A percentile compares a stretch with the other conserved stretches of the same genome.
phyloP scores from a whole-genome alignment of 1,140 invertebrate genomes.

The Forficula auricularia region DNA sequence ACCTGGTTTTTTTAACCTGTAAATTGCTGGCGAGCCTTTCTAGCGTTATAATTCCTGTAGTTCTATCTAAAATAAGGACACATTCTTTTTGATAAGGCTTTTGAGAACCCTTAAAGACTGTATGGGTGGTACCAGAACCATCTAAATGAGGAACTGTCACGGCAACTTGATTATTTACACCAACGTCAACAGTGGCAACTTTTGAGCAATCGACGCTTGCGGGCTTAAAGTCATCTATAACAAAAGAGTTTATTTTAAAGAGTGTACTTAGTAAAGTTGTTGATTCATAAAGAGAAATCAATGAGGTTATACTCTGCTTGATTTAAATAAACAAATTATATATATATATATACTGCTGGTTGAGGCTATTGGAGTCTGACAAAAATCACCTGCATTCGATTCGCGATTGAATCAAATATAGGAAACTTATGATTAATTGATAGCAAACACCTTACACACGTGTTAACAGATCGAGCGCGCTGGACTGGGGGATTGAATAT shows the following conservation, averaged over 20 bases:
- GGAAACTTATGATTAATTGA: no score
- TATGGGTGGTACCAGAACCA: constrained; percentile 70
- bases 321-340: no score
- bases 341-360: no score
- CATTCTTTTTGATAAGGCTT: constrained; percentile 82
- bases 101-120: constrained; percentile 85
- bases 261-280: no score
- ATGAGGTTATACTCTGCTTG: no score
- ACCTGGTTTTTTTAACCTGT: constrained; percentile 89
- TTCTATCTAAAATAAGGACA: constrained; percentile 80
- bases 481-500: no score
- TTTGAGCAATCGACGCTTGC: constrained; percentile 85
- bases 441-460: no score
- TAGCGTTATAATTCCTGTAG: constrained; percentile 78
- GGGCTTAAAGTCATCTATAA: constrained; percentile 91
- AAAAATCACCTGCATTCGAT: no score
- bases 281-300: no score
- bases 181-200: constrained; percentile 74
- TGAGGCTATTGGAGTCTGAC: no score
- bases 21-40: constrained; percentile 81
- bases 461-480: no score
- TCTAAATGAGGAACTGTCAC: constrained; percentile 87
- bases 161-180: constrained; percentile 66
- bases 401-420: no score
- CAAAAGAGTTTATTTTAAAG: constrained; percentile 13